Evolutionary conservation across 2,113 vertebrate species (phyloP).

Genomic region (Gasterosteus nipponicus): DNA sequence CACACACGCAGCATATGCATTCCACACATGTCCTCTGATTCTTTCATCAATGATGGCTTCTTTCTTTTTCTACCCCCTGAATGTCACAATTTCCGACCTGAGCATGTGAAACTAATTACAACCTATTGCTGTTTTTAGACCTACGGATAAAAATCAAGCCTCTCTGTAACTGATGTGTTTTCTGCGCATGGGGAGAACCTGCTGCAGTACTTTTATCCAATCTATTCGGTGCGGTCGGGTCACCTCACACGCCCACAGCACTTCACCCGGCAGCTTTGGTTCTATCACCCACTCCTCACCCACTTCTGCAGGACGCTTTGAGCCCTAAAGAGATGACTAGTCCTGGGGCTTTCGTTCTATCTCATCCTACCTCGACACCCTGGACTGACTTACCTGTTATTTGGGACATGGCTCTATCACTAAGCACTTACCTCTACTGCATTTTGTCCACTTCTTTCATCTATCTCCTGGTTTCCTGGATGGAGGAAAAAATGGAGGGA

Average conservation of each 20-base stretch:
- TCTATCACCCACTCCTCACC: constrained; percentile 61
- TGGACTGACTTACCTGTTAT: constrained; percentile 80
- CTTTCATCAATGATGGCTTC: constrained; percentile 18
- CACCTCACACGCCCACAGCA: constrained; percentile 48
- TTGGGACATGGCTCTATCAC: constrained; percentile 55
- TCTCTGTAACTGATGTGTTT: constrained; percentile 24
- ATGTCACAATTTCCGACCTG: constrained; percentile 20
- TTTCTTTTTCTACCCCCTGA: constrained; percentile 9
- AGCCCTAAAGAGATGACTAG: constrained; percentile 21
- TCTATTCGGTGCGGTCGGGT: constrained; percentile 38
- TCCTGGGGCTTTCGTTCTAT: constrained; percentile 20
- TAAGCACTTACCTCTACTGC: constrained; percentile 94
- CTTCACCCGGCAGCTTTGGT: constrained; percentile 42
- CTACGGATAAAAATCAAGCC: constrained; percentile 23
- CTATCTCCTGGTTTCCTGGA: constrained; percentile 89
- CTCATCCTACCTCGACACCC: constrained; percentile 40
- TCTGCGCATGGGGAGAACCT: constrained; percentile 11
- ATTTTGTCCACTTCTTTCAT: constrained; percentile 87
- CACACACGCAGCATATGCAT: constrained; percentile 9
- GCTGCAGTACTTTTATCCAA: constrained; percentile 11
- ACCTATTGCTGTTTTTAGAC: constrained; percentile 26
- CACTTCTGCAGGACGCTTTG: constrained; percentile 45
- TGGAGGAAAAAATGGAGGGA: neutral
- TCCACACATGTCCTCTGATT: constrained; percentile 15
- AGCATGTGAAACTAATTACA: constrained; percentile 50